Evolutionary conservation across 2,797 vertebrate species (phyloP).

Genomic region (Esox lucius): DNA sequence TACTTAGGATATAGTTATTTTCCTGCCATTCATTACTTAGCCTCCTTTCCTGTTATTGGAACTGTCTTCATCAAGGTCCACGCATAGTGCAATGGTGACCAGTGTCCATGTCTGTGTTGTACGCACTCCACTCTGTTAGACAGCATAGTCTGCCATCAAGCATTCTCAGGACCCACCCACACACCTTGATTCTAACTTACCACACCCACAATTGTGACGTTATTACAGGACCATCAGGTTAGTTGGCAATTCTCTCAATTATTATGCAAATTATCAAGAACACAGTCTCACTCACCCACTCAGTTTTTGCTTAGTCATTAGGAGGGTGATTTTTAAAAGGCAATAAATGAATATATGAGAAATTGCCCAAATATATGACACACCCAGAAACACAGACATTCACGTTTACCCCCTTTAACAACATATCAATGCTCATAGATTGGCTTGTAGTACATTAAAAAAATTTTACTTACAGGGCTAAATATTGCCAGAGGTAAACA

Average conservation of each 20-base stretch:
- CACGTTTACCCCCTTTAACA: background rate
- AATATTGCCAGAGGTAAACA: conserved; percentile 19
- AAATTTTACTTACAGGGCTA: conserved; percentile 1
- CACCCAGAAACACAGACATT: background rate
- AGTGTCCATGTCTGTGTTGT: conserved; percentile 17
- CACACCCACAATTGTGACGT: background rate
- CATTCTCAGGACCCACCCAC: background rate
- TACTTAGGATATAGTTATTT: conserved; percentile 48
- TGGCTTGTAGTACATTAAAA: background rate
- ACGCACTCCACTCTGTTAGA: conserved; percentile 10
- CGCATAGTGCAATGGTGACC: background rate
- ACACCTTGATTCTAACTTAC: background rate
- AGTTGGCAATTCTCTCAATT: background rate
- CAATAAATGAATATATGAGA: too few relatives aligned
- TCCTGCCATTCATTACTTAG: conserved; percentile 55
- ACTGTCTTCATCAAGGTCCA: background rate
- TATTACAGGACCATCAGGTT: background rate
- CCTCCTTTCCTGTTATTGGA: conserved; percentile 45
- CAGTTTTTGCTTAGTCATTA: too few relatives aligned
- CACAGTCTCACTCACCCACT: background rate
- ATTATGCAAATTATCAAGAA: background rate
- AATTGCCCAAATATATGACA: background rate
- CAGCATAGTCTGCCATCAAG: conserved; percentile 10
- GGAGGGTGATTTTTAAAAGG: too few relatives aligned
- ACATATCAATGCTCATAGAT: background rate